Conservation (phyloP, 2,797 vertebrate genomes). For the Coilia nasus region DNA sequence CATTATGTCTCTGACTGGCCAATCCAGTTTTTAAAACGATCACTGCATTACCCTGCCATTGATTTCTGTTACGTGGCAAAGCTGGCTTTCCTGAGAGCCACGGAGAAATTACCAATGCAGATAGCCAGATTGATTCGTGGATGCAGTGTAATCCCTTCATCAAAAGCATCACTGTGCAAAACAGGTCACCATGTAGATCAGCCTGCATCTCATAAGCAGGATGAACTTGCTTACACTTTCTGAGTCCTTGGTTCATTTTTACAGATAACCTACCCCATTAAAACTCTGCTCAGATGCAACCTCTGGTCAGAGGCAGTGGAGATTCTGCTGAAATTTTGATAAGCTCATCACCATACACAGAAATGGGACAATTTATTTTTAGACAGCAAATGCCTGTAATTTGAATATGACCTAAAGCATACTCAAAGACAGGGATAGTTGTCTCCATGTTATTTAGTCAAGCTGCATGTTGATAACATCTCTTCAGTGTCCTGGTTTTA, state of each 20-base stretch:
- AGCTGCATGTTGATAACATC: background rate
- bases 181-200: background rate
- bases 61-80: constrained; percentile 17
- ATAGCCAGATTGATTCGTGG: constrained; percentile 14
- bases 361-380: background rate
- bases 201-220: background rate
- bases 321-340: background rate
- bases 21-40: constrained; percentile 15
- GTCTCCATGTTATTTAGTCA: background rate
- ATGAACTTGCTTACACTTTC: background rate
- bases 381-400: background rate
- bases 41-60: constrained; percentile 15
- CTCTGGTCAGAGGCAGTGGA: background rate
- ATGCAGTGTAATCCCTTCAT: background rate
- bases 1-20: background rate
- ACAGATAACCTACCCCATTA: background rate
- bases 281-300: background rate
- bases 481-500: background rate
- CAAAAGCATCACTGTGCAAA: constrained; percentile 2
- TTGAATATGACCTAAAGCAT: background rate
- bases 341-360: background rate
- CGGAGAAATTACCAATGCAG: constrained; percentile 11
- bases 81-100: background rate
- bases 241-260: background rate
- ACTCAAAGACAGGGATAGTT: background rate